These are phyloP conservation scores for Campoletis sonorensis DNA, from an alignment of 1,140 invertebrate genomes.

Conservation along the genomic window DNA sequence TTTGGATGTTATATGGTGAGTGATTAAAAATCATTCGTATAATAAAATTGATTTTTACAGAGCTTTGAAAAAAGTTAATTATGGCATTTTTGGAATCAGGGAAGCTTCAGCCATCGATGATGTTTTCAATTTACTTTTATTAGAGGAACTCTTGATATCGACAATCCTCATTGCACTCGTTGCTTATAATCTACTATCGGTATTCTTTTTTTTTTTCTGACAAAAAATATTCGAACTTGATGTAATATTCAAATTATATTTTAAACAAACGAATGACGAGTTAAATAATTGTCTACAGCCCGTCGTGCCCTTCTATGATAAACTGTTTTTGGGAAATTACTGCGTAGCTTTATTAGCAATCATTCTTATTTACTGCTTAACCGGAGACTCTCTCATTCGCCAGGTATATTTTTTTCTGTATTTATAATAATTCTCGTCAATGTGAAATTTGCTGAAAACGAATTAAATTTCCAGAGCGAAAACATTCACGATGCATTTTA, in stretches of 20 bases:
- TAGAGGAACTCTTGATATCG: slow-evolving; percentile 44
- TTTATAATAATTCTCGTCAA: background rate
- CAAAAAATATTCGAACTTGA: background rate
- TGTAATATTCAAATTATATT: no score
- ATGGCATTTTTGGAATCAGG: background rate
- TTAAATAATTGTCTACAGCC: background rate
- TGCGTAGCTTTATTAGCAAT: background rate
- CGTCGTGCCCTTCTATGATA: no score
- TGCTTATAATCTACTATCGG: slow-evolving; percentile 43
- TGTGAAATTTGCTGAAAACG: background rate
- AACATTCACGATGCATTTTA: slow-evolving; percentile 54
- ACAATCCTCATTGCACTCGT: slow-evolving; percentile 32
- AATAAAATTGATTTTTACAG: no score
- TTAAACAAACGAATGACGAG: background rate
- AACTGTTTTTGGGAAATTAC: background rate
- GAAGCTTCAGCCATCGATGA: slow-evolving; percentile 28
- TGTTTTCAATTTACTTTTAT: slow-evolving; percentile 33
- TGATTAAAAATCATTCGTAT: no score
- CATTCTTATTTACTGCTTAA: slow-evolving; percentile 44
- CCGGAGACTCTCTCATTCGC: slow-evolving; percentile 40
- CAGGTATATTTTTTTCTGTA: slow-evolving; percentile 31
- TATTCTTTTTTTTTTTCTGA: background rate
- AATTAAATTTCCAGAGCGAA: slow-evolving; percentile 41
- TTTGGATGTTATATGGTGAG: no score
- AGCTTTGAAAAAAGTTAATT: no score